These are phyloP conservation scores for Yponomeuta evonymella DNA, from an alignment of 2,888 invertebrate species.

Conservation along the genomic window DNA sequence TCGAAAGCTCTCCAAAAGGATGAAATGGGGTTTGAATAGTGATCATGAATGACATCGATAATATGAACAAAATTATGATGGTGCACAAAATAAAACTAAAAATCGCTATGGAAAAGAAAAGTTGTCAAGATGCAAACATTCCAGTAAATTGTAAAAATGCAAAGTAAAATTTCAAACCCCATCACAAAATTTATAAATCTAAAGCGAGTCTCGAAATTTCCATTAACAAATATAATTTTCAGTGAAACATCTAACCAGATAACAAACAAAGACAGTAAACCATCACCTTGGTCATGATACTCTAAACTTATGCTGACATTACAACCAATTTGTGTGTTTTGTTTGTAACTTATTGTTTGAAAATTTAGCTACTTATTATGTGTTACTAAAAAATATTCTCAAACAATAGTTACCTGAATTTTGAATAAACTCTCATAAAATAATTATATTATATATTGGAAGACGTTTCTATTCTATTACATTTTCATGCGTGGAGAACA, in stretches of 20 bases:
- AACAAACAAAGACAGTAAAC: slow-evolving; percentile 28
- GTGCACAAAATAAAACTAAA: slow-evolving; percentile 43
- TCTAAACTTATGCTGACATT: slow-evolving; percentile 14
- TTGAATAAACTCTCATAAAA: background rate
- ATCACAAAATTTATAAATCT: slow-evolving; percentile 60
- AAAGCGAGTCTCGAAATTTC: slow-evolving; percentile 46
- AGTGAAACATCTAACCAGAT: background rate
- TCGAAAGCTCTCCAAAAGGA: slow-evolving; percentile 66
- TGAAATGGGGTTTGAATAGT: slow-evolving; percentile 75
- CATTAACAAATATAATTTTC: slow-evolving; percentile 23
- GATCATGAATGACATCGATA: slow-evolving; percentile 35
- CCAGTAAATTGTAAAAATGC: slow-evolving; percentile 49
- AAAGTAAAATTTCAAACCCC: slow-evolving; percentile 74
- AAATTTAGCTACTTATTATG: slow-evolving; percentile 7
- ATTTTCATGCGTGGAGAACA: slow-evolving; percentile 40
- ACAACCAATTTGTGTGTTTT: slow-evolving; percentile 17
- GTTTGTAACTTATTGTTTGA: slow-evolving; percentile 29
- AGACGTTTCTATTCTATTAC: background rate
- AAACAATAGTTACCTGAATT: background rate
- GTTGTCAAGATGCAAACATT: slow-evolving; percentile 77
- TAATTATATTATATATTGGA: background rate
- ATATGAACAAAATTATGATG: slow-evolving; percentile 36
- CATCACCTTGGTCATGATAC: slow-evolving; percentile 39
- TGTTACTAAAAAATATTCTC: background rate
- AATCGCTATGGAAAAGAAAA: slow-evolving; percentile 55